Evolutionary conservation across 1,140 invertebrate genomes (phyloP).

Genomic region (Zaprionus taronus): DNA sequence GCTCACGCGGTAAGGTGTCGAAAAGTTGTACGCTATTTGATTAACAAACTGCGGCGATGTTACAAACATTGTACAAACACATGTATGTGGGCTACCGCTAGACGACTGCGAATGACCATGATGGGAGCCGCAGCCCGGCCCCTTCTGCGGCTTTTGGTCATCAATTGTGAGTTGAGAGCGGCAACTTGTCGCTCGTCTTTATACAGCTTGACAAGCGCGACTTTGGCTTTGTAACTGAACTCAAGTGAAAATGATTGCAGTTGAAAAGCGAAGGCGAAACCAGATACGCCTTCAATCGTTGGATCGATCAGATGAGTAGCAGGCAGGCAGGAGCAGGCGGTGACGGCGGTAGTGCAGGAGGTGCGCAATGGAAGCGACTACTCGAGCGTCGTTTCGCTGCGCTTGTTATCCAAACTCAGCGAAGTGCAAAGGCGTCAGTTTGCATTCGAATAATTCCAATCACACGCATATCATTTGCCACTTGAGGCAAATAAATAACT

Average conservation of each 20-base stretch:
- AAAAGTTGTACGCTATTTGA: constrained; percentile 38
- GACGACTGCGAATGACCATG: constrained; percentile 61
- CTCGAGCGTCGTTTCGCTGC: constrained; percentile 58
- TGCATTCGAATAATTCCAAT: constrained; percentile 75
- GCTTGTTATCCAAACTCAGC: constrained; percentile 46
- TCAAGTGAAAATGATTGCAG: constrained; percentile 75
- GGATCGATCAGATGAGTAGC: constrained; percentile 47
- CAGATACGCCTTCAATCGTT: constrained; percentile 76
- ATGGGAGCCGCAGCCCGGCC: constrained; percentile 18
- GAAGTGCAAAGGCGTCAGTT: constrained; percentile 78
- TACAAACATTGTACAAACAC: background rate
- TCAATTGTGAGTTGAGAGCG: constrained; percentile 52
- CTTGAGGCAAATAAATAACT: constrained; percentile 54
- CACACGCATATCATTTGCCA: constrained; percentile 79
- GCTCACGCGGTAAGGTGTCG: constrained; percentile 28
- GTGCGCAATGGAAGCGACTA: constrained; percentile 40
- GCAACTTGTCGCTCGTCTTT: constrained; percentile 68
- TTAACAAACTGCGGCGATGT: constrained; percentile 35
- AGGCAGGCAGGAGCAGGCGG: background rate
- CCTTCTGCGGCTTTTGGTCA: constrained; percentile 32
- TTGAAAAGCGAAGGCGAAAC: constrained; percentile 77
- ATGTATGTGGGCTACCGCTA: constrained; percentile 37
- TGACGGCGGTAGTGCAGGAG: background rate
- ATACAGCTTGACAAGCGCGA: constrained; percentile 72
- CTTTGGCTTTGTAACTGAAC: constrained; percentile 59